phyloP scores from a whole-genome alignment of 2,113 vertebrate genomes.

The Paramormyrops kingsleyae region DNA sequence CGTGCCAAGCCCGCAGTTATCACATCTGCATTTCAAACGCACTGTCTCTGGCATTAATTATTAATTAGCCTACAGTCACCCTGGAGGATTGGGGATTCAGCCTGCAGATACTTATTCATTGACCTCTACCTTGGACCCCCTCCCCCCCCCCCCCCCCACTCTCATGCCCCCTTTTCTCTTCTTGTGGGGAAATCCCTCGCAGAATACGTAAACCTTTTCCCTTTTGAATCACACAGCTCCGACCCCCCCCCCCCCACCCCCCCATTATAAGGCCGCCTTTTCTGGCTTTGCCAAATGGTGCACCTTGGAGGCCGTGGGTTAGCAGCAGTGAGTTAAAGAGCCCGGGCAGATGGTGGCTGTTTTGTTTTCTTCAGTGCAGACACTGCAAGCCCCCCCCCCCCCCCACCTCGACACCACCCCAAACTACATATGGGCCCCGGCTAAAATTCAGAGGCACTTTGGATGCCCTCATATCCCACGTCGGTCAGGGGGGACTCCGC shows the following conservation, averaged over 20 bases:
- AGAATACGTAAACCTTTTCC: conserved; percentile 56
- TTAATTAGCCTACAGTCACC: conserved; percentile 99
- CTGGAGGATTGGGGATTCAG: conserved; percentile 89
- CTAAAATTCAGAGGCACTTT: neutral
- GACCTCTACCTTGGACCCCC: conserved; percentile 71
- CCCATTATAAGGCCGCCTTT: neutral
- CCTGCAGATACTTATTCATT: conserved; percentile 79
- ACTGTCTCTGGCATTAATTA: conserved; percentile 98
- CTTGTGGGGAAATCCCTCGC: conserved; percentile 55
- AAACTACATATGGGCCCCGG: neutral
- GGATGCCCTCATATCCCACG: neutral
- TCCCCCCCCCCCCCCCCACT: neutral
- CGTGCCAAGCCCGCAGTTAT: conserved; percentile 86
- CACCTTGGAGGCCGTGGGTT: neutral
- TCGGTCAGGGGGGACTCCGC: neutral
- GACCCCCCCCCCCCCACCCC: neutral
- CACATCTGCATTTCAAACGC: conserved; percentile 99
- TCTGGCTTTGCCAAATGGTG: neutral
- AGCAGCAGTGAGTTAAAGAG: neutral
- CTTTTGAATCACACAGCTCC: neutral
- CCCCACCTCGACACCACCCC: neutral
- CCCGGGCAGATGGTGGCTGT: neutral
- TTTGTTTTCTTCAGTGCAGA: neutral
- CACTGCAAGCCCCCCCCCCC: neutral
- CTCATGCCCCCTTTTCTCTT: conserved; percentile 30